Conservation (phyloP, 2,797 vertebrate genomes). For the Dendrocincla tyrannina region DNA sequence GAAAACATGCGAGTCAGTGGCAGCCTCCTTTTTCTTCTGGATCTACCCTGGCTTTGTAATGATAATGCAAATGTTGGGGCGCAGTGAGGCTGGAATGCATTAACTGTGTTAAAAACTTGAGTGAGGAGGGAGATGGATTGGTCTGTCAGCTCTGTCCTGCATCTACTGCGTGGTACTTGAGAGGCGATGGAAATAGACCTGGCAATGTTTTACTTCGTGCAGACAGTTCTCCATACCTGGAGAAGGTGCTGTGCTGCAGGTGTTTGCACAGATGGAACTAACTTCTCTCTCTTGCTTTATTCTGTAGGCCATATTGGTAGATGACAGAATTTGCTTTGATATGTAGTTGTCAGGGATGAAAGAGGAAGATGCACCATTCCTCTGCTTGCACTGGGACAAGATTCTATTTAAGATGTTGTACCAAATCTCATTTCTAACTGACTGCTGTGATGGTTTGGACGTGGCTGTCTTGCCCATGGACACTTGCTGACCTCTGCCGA, state of each 20-base stretch:
- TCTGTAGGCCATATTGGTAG: neutral
- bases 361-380: neutral
- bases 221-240: neutral
- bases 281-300: neutral
- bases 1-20: rapidly evolving
- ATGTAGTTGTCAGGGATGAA: neutral
- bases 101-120: neutral
- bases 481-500: neutral
- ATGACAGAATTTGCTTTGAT: neutral
- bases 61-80: neutral
- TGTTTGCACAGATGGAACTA: neutral
- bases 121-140: neutral
- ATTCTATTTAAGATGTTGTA: neutral
- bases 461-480: rapidly evolving
- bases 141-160: neutral
- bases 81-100: neutral
- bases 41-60: neutral
- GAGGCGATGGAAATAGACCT: neutral
- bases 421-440: neutral
- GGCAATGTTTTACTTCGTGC: neutral
- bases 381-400: neutral
- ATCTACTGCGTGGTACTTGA: neutral
- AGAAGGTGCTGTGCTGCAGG: neutral
- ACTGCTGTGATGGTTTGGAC: neutral
- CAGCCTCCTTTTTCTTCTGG: neutral